Evolutionary conservation across 2,888 invertebrate species (phyloP), one percentile per base, ranked within the genome.

Genomic region (Hoplodrina blanda): DNA sequence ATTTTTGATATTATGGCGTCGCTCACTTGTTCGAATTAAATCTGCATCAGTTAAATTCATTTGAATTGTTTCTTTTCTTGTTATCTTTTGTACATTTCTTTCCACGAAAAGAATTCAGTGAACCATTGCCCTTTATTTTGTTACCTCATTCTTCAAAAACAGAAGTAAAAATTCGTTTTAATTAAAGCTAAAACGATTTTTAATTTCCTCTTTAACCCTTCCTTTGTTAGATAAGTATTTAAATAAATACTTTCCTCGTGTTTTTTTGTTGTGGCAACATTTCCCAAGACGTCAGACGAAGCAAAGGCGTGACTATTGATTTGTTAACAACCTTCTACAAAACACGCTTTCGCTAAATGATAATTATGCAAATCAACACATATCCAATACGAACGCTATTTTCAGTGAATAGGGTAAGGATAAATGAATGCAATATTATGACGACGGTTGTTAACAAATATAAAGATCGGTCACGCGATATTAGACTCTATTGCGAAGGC

Each of bases 321-420:
- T 87, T 78, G 75, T 85, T 84, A 87, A 86, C 85, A 89, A 75
- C 92, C 93, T 94, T 92, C 91, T 83, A 78, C 73, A 82, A 78
- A 87, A 90, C 93, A 93, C 91, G 93, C 87, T 91, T 91, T 91
- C 87, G 90, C 89, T 92, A 91, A 93, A 89, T 82, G 83, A 84
- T 87, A 46, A 46, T 46, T 46, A 87, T 87, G 88, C 86, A 88
- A 92, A 92, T 89, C 67, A 69, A 73, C 68, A 77, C 33, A 73
- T 53, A 74, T 68, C 59, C 53, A 69, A 76, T 62, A 73, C 44
- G 68, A 68, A 62, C 60, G 56, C 46, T 77, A 82, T 78, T 78
- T 73, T 72, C 65, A 76, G 75, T 68, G 71, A 75, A 81, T 71
- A 78, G 68, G 65, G 69, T 80, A 69, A 77, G 80, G 64, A 60